phyloP scores from a whole-genome alignment of 2,888 invertebrate species.

The Andrena praecox region DNA sequence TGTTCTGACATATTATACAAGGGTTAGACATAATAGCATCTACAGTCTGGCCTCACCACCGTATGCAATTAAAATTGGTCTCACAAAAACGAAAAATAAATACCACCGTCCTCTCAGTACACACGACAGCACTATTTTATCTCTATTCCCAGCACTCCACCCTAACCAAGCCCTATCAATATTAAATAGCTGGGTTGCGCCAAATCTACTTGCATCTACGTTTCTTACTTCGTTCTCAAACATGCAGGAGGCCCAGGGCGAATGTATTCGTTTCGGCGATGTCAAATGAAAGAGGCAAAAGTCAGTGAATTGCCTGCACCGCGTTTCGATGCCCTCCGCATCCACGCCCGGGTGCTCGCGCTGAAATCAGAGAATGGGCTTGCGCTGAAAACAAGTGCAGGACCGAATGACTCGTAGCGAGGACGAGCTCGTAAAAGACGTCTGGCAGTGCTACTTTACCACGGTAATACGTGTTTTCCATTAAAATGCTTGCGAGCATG shows the following conservation, averaged over 20 bases:
- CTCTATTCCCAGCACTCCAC: not conserved
- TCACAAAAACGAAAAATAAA: no score
- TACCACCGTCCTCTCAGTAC: no score
- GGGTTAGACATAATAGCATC: no score
- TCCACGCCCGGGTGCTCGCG: not conserved
- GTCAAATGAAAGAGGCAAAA: conserved; percentile 15
- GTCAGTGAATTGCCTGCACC: not conserved
- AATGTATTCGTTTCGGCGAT: conserved; percentile 12
- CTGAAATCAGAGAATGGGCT: conserved; percentile 57
- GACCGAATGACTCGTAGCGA: conserved; percentile 57
- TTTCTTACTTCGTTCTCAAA: conserved; percentile 15
- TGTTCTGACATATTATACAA: no score
- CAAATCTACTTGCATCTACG: not conserved
- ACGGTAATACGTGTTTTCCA: conserved; percentile 61
- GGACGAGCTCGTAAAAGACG: conserved; percentile 68
- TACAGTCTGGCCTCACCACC: no score
- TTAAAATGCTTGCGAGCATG: conserved; percentile 52
- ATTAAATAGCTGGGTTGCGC: conserved; percentile 1
- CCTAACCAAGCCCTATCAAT: not conserved
- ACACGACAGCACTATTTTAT: not conserved
- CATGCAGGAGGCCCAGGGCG: not conserved
- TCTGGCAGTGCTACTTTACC: conserved; percentile 57
- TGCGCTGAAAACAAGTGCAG: conserved; percentile 44
- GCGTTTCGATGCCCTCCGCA: conserved; percentile 36
- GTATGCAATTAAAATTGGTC: no score